Conservation (phyloP, 2,113 vertebrate genomes). For the Dryoscopus gambensis region DNA sequence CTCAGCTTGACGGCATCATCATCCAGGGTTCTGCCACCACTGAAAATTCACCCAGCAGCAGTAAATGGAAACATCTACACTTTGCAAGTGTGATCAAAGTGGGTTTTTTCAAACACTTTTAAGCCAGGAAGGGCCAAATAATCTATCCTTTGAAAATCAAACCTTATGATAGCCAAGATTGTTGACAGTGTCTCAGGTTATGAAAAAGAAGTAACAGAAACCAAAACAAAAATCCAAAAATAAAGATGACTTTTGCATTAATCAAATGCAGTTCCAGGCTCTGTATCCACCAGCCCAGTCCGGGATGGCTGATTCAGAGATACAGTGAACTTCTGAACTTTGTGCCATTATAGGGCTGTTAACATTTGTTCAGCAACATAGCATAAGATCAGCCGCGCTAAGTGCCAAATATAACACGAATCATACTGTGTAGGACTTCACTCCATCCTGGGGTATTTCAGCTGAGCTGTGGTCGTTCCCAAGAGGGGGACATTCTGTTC, state of each 20-base stretch:
- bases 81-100: neutral
- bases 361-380: neutral
- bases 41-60: neutral
- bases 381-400: neutral
- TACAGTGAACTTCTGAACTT: neutral
- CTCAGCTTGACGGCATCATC: neutral
- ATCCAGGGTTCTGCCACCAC: neutral
- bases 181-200: neutral
- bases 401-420: neutral
- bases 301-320: neutral
- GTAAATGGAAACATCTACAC: neutral
- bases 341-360: neutral
- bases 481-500: neutral
- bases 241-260: neutral
- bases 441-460: neutral
- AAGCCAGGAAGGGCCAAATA: neutral
- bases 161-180: neutral
- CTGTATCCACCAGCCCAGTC: neutral
- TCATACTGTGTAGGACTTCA: neutral
- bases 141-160: neutral
- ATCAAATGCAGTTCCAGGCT: neutral
- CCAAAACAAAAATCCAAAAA: neutral
- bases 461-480: accelerated
- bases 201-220: neutral
- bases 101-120: neutral